Percentiles rank a stretch among this genome's conserved stretches.
phyloP scores from a whole-genome alignment of 1,140 invertebrate species.

The Idris sp. region DNA sequence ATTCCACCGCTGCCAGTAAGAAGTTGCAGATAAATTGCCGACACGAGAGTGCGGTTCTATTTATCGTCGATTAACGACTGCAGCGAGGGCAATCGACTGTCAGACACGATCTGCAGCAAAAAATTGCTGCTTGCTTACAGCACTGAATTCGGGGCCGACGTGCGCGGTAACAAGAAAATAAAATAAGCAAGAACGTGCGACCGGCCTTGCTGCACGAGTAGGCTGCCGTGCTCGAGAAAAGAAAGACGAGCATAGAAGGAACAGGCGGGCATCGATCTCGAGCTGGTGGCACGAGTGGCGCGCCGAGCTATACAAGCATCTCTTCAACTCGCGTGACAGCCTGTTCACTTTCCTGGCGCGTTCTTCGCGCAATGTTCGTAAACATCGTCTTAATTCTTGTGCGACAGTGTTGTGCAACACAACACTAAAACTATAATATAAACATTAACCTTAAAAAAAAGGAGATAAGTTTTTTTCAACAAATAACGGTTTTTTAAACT shows the following conservation, averaged over 20 bases:
- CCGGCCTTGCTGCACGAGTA: conserved; percentile 22
- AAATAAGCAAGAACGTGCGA: conserved; percentile 33
- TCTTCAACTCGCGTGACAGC: conserved; percentile 15
- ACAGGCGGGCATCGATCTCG: conserved; percentile 17
- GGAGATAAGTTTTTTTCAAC: too few species aligned
- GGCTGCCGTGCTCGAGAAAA: conserved; percentile 65
- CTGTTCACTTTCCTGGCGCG: conserved; percentile 56
- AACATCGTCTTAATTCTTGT: conserved; percentile 53
- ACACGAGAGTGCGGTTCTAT: too few species aligned
- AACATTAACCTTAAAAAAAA: too few species aligned
- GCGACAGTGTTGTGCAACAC: too few species aligned
- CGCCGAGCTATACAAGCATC: too few species aligned
- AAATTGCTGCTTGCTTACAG: conserved; percentile 68
- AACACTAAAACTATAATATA: too few species aligned
- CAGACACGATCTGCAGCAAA: conserved; percentile 12
- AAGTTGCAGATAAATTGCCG: too few species aligned
- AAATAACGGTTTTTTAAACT: too few species aligned
- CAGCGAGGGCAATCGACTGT: not conserved
- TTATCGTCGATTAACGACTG: too few species aligned
- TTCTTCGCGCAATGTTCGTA: conserved; percentile 63
- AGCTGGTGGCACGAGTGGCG: conserved; percentile 1
- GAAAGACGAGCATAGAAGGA: conserved; percentile 70
- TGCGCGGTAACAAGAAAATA: conserved; percentile 61
- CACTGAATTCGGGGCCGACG: conserved; percentile 74
- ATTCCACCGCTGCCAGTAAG: not conserved